Base-by-base conservation (phyloP, 2,797 vertebrate species). In the Halcyon leucocephala region DNA sequence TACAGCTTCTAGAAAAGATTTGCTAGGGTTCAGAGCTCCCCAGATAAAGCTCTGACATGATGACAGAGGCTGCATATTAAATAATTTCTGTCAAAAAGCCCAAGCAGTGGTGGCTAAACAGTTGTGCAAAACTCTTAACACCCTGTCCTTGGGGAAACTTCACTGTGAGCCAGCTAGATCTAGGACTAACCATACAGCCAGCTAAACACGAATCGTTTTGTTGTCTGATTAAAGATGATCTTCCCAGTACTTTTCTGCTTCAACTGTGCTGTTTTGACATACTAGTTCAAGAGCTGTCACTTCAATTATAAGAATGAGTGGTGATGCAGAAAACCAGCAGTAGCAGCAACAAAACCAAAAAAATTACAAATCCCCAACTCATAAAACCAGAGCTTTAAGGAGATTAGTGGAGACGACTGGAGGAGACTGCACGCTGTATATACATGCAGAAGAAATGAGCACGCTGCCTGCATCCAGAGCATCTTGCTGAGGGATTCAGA, bases 181-280 rank as follows among this genome's bases (percentile, higher is more conserved):
- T 9, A 24, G 84, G 84, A 44, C 49, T 80, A 83, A 44, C 84
- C 78, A 72, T 79, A 71, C 18, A 71, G 52, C 82, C 73, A 4
- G 61, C 44, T 62, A 64, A 64, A 92, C n/a, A 28, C 79, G 74
- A 95, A 44, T 95, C 90, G 87, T 18, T 79, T 16, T 79, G 61
- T 29, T 82, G 81, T 77, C 83, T 90, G 94, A 89, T 79, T 71
- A 69, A 86, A 89, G 72, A 80, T 60, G 35, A 92, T 94, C 82
- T 49, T 88, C 81, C 93, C 92, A 57, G 87, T 25, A 67, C 92
- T 94, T 84, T 58, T 39, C 92, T 95, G 79, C 91, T 76, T 96
- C 79, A 92, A 39, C 72, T 4, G 2, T 66, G 89, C 26, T 96
- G 95, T 95, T 97, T 89, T 95, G 94, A 97, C 91, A 83, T n/a